Conservation (phyloP, 1,140 invertebrate genomes). For the Drosophila novamexicana region DNA sequence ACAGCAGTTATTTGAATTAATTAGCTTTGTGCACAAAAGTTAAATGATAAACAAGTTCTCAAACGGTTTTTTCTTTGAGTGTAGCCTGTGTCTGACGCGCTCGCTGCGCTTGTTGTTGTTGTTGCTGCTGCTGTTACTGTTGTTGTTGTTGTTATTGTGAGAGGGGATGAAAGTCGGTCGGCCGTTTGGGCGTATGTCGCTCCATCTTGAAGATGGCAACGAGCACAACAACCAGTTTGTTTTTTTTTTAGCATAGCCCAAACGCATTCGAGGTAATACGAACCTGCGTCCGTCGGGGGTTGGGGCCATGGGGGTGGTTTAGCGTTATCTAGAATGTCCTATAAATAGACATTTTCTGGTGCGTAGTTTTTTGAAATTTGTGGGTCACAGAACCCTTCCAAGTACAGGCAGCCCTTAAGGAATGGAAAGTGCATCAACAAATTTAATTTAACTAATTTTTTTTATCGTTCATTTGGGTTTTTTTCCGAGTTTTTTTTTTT, state of each 20-base stretch:
- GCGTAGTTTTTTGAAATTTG: conserved; percentile 45
- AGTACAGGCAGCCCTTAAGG: conserved; percentile 33
- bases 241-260: neutral
- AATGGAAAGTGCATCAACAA: neutral
- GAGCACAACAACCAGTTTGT: conserved; percentile 46
- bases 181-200: conserved; percentile 48
- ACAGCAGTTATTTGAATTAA: conserved; percentile 1
- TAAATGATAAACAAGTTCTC: conserved; percentile 41
- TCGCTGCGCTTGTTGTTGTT: conserved; percentile 18
- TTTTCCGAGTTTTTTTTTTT: too few species aligned
- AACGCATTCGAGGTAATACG: conserved; percentile 16
- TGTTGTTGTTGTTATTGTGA: conserved; percentile 35
- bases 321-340: conserved; percentile 27
- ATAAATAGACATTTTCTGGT: conserved; percentile 29
- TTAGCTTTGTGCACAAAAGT: conserved; percentile 3
- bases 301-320: conserved; percentile 43
- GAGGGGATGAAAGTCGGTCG: conserved; percentile 71
- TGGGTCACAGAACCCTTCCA: conserved; percentile 22
- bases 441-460: too few species aligned
- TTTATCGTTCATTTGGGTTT: too few species aligned
- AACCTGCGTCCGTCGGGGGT: conserved; percentile 7
- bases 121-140: neutral
- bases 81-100: conserved; percentile 40
- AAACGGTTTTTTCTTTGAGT: conserved; percentile 50
- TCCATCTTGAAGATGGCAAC: conserved; percentile 69